Percentiles rank a stretch among this genome's conserved stretches.
Evolutionary conservation across 30 jellyfish, hydroid and myxozoan species (phyloP).

Genomic region (Haliclystus octoradiatus): DNA sequence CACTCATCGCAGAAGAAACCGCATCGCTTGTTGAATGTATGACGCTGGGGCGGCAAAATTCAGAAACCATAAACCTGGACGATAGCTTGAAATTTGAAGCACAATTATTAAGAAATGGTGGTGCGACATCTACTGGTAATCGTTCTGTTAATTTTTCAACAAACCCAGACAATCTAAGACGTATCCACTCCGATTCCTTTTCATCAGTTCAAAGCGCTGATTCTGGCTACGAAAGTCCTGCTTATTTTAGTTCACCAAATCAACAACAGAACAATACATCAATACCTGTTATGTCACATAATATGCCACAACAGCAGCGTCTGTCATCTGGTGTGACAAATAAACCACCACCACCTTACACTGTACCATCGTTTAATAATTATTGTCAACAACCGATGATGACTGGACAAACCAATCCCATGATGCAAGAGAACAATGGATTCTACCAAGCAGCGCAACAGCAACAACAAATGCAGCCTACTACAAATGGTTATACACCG

Average conservation of each 20-base stretch:
- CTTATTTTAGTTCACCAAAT: slow-evolving; percentile 41
- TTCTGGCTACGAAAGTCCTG: slow-evolving; percentile 99
- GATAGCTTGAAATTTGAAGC: slow-evolving; percentile 77
- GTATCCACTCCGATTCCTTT: slow-evolving; percentile 89
- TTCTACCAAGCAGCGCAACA: slow-evolving; percentile 19
- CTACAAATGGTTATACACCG: background rate
- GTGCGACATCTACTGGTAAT: slow-evolving; percentile 2
- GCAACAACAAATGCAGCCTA: slow-evolving; percentile 22
- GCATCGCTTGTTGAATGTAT: slow-evolving; percentile 73
- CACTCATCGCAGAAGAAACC: slow-evolving; percentile 71
- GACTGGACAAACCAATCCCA: slow-evolving; percentile 9
- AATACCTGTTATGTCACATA: slow-evolving; percentile 7
- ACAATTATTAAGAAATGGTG: background rate
- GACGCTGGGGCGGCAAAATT: slow-evolving; percentile 69
- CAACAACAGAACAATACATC: slow-evolving; percentile 6
- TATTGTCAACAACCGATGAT: slow-evolving; percentile 33
- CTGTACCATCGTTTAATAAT: slow-evolving; percentile 15
- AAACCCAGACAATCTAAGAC: background rate
- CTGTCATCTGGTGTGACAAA: slow-evolving; percentile 41
- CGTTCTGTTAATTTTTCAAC: background rate
- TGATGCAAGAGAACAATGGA: slow-evolving; percentile 13
- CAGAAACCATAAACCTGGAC: slow-evolving; percentile 79
- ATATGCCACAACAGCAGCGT: slow-evolving; percentile 28
- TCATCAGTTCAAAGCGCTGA: slow-evolving; percentile 79
- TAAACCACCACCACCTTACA: slow-evolving; percentile 89